phyloP scores from a whole-genome alignment of 2,113 vertebrate species.

The Chamaetylas fuelleborni region DNA sequence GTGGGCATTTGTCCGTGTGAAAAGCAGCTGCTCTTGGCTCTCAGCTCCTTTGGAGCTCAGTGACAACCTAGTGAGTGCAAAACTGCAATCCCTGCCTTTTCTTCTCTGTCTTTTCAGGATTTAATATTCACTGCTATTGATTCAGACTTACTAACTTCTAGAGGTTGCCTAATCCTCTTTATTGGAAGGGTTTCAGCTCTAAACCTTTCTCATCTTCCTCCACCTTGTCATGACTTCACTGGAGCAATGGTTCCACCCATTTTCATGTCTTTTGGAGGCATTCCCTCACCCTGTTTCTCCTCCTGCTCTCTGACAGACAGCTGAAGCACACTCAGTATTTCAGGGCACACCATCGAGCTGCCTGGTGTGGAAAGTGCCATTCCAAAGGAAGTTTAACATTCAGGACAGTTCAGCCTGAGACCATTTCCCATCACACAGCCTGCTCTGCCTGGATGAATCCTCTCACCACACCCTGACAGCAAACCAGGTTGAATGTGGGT shows the following conservation, averaged over 20 bases:
- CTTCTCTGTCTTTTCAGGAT: neutral
- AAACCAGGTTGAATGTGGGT: neutral
- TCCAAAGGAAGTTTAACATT: neutral
- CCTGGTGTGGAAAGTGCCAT: neutral
- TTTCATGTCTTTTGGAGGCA: neutral
- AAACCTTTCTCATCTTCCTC: neutral
- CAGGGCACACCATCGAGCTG: neutral
- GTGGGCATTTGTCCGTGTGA: neutral
- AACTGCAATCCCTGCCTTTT: neutral
- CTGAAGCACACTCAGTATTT: neutral
- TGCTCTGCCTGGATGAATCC: neutral
- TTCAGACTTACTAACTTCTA: neutral
- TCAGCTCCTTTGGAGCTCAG: neutral
- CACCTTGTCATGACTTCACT: neutral
- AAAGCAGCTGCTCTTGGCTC: neutral
- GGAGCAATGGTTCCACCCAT: neutral
- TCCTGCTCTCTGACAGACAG: neutral
- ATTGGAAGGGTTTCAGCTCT: neutral
- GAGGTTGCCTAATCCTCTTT: neutral
- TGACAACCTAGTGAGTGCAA: neutral
- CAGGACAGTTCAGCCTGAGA: neutral
- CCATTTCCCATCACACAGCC: neutral
- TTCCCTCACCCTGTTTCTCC: neutral
- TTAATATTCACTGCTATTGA: neutral
- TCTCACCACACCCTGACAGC: neutral